Evolutionary conservation across 2,888 invertebrate genomes (phyloP), one percentile per base, ranked within the genome.

Genomic region (Polymixis flavicincta): DNA sequence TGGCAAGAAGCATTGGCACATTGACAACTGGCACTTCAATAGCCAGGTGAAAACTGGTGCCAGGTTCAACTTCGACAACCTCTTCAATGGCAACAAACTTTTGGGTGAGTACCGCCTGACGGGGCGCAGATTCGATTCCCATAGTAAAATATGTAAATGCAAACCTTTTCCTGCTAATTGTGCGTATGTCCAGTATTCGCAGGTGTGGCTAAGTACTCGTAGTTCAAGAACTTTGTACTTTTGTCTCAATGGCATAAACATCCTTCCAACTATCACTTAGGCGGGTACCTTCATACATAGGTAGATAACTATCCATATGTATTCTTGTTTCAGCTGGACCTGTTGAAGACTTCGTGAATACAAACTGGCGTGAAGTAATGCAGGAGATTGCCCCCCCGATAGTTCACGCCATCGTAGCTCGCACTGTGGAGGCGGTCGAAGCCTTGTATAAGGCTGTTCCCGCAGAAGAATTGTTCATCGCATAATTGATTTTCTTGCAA

Each of bases 361-460:
- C 65, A 3, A 93, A 92, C 85, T 96, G 96, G 96, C 81, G 83
- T 2, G 93, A 94, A 0, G 95, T 96, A 65, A 95, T 96, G 94
- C 78, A 89, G 19, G 96, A 96, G 80, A 87, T 96, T 6, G 94
- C 95, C 0, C 92, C 94, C 1, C 95, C 95, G 0, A 92, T 96
- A 48, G 93, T 95, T 0, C 75, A 82, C 13, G 93, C 94, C 13
- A 93, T 95, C 55, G 90, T 95, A 0, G 75, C 88, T 1, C 86
- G 90, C 2, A 93, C 94, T 2, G 87, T 94, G 0, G 87, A 92
- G 0, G 87, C 82, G 0, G 91, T 95, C 0, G 89, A 93, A 13
- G 90, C 91, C 2, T 83, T 96, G 0, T 96, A 93, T 88, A 90
- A 90, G 28, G 92, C 92, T 0, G 93, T 96, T 0, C 94, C 96